Evolutionary conservation across 1,140 invertebrate species (phyloP), one percentile per base, ranked within the genome.

Genomic region (Drosophila equinoxialis): DNA sequence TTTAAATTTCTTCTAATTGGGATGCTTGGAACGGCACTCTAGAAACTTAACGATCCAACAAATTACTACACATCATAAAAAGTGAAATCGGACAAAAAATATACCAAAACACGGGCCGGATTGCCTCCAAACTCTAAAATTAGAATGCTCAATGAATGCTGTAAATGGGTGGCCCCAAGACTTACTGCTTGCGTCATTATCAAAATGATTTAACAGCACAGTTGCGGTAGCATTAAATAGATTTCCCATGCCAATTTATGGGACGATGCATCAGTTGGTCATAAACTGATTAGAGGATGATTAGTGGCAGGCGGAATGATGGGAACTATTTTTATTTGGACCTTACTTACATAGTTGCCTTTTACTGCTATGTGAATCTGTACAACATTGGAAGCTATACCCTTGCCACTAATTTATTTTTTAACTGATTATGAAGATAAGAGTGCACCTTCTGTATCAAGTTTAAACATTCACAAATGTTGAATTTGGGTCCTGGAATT

Each of bases 41-140:
- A 20, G 72, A 75, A 79, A 90, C 74, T 90, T 90, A 90, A 90
- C 77, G 86, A 90, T 82, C 86, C 86, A 82, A 90, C 86, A 90
- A 87, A 87, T 87, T 87, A 87, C 76, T 79, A 79, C 83, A 80
- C 83, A 65, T 87, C 83, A 87, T 86, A 83, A 86, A 76, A 86
- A 87, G 59, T 70, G 77, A 83, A 83, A 58, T 8, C 33, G 30
- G 35, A 59, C 14, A 59, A 74, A 77, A 87, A 79, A 77, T 71
- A 75, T 66, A 62, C 71, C 61, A 68, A 69, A 63, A 59, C 45
- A 62, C 72, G 57, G 23, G 33, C 37, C 57, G 41, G n/a, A 20
- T 13, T 41, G 37, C 64, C 68, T 51, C 60, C 72, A 87, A 79
- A 87, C 79, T 79, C 87, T 87, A 86, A 68, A 75, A 65, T 13